Evolutionary conservation across 2,797 vertebrate species (phyloP).

Genomic region (Gallinago nigripennis): DNA sequence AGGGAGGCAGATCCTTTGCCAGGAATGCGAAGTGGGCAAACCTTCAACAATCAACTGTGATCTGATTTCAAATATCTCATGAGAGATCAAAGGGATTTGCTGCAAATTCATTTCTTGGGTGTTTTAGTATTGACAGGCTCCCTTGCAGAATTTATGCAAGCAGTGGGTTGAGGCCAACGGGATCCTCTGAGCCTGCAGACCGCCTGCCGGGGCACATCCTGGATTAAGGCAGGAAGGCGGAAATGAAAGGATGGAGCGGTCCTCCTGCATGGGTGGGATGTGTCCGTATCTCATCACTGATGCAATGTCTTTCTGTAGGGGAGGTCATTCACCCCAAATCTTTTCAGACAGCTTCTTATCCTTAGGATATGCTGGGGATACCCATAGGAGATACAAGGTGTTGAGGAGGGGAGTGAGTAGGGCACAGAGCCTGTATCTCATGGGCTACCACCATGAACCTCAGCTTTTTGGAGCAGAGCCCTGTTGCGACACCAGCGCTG

Average conservation of each 20-base stretch:
- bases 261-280: neutral
- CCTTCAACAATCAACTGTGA: neutral
- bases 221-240: neutral
- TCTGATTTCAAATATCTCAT: neutral
- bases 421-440: fast-evolving
- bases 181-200: neutral
- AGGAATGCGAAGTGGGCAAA: neutral
- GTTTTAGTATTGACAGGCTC: neutral
- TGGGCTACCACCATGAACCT: neutral
- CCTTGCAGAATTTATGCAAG: neutral
- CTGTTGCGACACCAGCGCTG: fast-evolving
- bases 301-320: neutral
- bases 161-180: neutral
- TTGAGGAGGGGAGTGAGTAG: neutral
- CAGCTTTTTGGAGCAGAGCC: neutral
- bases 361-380: neutral
- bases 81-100: neutral
- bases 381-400: neutral
- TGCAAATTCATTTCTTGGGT: neutral
- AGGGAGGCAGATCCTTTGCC: neutral
- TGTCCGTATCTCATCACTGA: neutral
- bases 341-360: neutral
- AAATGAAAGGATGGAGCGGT: neutral
- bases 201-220: neutral
- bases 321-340: neutral